phyloP scores from a whole-genome alignment of 2,888 invertebrate genomes.

The Sesia bembeciformis region DNA sequence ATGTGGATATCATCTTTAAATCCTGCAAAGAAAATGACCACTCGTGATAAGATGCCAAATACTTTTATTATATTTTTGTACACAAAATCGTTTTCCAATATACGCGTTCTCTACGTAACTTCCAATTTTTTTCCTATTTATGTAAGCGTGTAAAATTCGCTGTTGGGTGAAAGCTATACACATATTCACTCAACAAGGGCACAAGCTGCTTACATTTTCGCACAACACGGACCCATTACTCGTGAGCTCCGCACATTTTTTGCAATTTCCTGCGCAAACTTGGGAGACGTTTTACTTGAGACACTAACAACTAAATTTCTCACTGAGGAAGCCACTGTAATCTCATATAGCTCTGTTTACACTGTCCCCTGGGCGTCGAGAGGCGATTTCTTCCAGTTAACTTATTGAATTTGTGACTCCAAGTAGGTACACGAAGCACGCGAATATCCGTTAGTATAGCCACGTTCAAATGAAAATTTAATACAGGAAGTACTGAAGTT shows the following conservation, averaged over 20 bases:
- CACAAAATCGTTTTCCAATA: no score
- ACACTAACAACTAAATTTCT: background rate
- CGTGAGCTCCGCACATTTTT: constrained; percentile 29
- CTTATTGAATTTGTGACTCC: constrained; percentile 22
- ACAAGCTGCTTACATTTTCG: background rate
- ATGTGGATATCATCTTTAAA: no score
- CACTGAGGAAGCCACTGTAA: constrained; percentile 14
- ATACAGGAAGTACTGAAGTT: no score
- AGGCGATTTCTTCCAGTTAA: constrained; percentile 18
- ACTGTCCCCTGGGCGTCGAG: constrained; percentile 13
- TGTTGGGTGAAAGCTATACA: no score
- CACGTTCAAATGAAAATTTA: background rate
- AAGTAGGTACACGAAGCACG: constrained; percentile 5
- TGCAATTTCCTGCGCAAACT: constrained; percentile 26
- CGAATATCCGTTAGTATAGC: background rate
- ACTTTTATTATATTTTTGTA: no score
- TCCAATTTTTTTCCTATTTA: no score
- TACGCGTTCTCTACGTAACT: no score
- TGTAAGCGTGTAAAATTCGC: no score
- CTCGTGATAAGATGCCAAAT: no score
- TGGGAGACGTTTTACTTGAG: constrained; percentile 1
- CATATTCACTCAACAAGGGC: no score
- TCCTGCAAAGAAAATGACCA: no score
- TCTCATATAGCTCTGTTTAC: constrained; percentile 25
- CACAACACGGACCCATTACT: constrained; percentile 20